Percentiles rank a stretch among this genome's conserved stretches.
Evolutionary conservation across 2,113 vertebrate genomes (phyloP).

Genomic region (Echinops telfairi): DNA sequence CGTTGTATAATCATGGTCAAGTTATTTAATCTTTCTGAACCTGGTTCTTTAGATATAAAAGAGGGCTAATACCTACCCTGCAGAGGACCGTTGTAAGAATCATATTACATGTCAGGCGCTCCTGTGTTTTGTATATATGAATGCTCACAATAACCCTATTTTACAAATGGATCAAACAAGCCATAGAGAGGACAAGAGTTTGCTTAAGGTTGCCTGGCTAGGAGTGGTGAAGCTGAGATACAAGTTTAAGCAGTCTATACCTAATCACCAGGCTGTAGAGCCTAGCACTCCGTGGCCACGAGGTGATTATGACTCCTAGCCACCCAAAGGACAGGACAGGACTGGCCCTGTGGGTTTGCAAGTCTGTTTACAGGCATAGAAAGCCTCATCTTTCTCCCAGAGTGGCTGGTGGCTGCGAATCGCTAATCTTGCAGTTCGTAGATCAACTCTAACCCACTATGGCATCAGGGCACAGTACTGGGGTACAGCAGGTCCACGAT

Average conservation of each 20-base stretch:
- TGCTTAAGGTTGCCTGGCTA: background rate
- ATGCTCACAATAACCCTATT: constrained; percentile 32
- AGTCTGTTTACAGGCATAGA: no score
- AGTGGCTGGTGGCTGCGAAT: no score
- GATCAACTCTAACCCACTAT: no score
- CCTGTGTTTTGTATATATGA: constrained; percentile 9
- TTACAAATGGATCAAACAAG: constrained; percentile 40
- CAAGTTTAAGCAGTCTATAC: background rate
- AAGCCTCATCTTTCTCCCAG: no score
- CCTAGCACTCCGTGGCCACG: background rate
- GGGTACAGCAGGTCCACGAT: background rate
- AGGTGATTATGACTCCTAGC: no score
- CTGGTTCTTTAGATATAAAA: constrained; percentile 34
- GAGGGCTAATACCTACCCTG: background rate
- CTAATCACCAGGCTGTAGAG: background rate
- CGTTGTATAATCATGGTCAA: background rate
- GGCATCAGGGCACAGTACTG: background rate
- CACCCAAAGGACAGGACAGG: no score
- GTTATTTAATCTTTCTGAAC: constrained; percentile 28
- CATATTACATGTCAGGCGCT: background rate
- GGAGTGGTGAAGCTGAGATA: background rate
- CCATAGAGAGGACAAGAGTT: constrained; percentile 3
- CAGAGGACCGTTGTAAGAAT: constrained; percentile 23
- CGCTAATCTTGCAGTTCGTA: no score
- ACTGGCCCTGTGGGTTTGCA: no score